Percentiles rank a stretch among this genome's conserved stretches.
These are phyloP conservation scores for Nephrotoma guestfalica DNA, from an alignment of 2,888 invertebrate genomes.

Conservation along the genomic window DNA sequence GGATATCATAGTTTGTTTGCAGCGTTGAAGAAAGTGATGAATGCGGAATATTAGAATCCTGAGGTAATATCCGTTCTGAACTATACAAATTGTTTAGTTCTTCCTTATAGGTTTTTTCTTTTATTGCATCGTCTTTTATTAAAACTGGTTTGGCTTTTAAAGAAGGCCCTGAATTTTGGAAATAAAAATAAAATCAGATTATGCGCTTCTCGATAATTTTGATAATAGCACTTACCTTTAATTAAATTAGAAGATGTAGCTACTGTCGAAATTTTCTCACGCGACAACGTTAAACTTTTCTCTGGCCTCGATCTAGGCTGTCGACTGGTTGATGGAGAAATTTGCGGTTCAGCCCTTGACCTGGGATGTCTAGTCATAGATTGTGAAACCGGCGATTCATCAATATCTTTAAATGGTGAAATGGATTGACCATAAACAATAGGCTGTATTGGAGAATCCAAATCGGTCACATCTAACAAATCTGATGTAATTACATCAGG, in stretches of 20 bases:
- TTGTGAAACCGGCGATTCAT: background rate
- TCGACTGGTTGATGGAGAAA: background rate
- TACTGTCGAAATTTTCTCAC: background rate
- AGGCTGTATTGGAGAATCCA: conserved; percentile 22
- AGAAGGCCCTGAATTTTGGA: conserved; percentile 25
- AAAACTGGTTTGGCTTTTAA: conserved; percentile 30
- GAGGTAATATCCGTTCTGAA: background rate
- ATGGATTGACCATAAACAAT: conserved; percentile 25
- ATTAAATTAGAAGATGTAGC: background rate
- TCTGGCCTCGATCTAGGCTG: background rate
- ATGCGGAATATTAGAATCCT: background rate
- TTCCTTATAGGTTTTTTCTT: conserved; percentile 5
- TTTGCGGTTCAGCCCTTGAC: background rate
- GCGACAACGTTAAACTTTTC: background rate
- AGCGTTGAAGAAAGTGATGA: background rate
- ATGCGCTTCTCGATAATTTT: background rate
- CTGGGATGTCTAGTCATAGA: background rate
- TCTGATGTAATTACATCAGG: conserved; percentile 30
- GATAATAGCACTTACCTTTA: background rate
- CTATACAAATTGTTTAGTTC: background rate
- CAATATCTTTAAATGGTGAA: conserved; percentile 17
- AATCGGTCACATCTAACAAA: conserved; percentile 28
- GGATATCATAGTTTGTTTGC: background rate
- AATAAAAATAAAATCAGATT: background rate
- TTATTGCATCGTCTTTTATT: conserved; percentile 16